Evolutionary conservation across 2,113 vertebrate species (phyloP).

Genomic region (Pyxicephalus adspersus): DNA sequence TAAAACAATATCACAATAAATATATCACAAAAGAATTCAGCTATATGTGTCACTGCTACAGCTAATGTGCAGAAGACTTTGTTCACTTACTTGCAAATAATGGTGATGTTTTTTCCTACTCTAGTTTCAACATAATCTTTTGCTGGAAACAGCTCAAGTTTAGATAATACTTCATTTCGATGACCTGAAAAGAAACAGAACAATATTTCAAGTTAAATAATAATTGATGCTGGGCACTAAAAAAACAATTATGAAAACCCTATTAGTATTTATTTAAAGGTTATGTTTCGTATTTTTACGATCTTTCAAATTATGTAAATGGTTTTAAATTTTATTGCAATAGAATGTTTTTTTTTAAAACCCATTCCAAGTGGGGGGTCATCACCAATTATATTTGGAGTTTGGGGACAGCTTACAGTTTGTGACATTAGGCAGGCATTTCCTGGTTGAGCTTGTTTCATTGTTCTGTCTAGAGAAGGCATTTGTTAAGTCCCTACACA

Average conservation of each 20-base stretch:
- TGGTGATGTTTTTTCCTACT: conserved; percentile 61
- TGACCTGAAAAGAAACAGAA: conserved; percentile 62
- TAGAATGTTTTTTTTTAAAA: background rate
- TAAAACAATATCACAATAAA: background rate
- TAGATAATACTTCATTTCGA: conserved; percentile 57
- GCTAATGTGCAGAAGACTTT: rapidly evolving
- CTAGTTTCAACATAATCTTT: conserved; percentile 60
- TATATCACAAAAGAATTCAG: background rate
- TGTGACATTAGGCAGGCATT: conserved; percentile 26
- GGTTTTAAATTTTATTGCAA: background rate
- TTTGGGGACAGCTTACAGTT: conserved; percentile 8
- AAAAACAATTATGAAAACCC: background rate
- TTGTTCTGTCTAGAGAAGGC: conserved; percentile 40
- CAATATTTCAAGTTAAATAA: too few species aligned
- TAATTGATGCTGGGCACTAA: conserved; percentile 45
- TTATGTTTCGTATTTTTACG: background rate
- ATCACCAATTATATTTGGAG: background rate
- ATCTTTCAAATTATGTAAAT: background rate
- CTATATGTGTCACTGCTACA: background rate
- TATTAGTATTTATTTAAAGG: background rate
- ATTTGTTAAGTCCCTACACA: conserved; percentile 42
- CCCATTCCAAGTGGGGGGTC: background rate
- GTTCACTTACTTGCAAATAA: conserved; percentile 70
- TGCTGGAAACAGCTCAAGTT: conserved; percentile 61
- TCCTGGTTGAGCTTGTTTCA: conserved; percentile 23